phyloP scores from a whole-genome alignment of 2,888 invertebrate species.

The Pristionchus maxplancki region DNA sequence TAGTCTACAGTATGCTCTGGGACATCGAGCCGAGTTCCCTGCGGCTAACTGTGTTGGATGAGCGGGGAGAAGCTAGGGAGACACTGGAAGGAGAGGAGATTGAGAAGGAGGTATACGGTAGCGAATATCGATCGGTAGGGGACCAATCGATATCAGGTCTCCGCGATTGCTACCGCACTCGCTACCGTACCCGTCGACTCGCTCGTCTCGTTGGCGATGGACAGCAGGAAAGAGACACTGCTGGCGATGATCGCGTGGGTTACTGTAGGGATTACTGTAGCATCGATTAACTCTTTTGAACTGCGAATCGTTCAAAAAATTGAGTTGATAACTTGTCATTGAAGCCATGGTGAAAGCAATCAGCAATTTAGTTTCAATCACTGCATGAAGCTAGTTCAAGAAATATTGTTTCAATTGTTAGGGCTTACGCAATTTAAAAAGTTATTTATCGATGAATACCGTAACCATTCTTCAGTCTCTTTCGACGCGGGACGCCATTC shows the following conservation, averaged over 20 bases:
- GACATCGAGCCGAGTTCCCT: neutral
- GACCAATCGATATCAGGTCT: constrained; percentile 38
- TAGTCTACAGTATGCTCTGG: constrained; percentile 26
- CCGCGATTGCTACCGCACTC: neutral
- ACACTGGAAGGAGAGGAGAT: neutral
- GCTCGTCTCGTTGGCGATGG: constrained; percentile 40
- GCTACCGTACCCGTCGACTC: constrained; percentile 1
- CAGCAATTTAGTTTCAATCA: no score
- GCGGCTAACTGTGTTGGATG: constrained; percentile 33
- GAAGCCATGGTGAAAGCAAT: no score
- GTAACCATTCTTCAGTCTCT: constrained; percentile 16
- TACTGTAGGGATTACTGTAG: no score
- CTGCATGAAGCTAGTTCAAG: neutral
- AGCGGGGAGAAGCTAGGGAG: constrained; percentile 9
- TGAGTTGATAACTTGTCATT: no score
- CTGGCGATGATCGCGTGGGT: constrained; percentile 39
- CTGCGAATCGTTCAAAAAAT: no score
- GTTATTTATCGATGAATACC: no score
- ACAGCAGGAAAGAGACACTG: constrained; percentile 1
- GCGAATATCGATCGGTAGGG: neutral
- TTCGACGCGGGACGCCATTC: constrained; percentile 37
- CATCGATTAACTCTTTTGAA: no score
- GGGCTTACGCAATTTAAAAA: no score
- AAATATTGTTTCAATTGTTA: no score
- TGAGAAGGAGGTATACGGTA: constrained; percentile 7